These are phyloP conservation scores for Sphaeridia pumilis DNA, from an alignment of 2,888 invertebrate genomes.

Conservation along the genomic window DNA sequence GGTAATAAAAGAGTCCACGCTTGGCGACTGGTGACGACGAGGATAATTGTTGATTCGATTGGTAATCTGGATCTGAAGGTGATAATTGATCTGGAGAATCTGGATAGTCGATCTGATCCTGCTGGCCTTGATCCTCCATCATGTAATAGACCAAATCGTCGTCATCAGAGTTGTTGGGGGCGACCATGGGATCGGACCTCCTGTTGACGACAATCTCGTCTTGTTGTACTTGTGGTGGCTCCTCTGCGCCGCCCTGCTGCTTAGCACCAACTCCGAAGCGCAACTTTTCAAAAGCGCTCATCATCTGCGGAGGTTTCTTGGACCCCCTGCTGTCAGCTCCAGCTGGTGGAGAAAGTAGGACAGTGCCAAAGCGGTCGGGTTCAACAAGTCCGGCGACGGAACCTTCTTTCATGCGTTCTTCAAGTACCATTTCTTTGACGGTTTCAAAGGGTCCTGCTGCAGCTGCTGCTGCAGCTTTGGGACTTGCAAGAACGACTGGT, in stretches of 20 bases:
- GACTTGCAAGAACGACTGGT: too few relatives aligned
- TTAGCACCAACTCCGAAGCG: too few relatives aligned
- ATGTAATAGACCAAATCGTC: not conserved
- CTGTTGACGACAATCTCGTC: not conserved
- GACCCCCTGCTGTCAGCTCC: constrained; percentile 34
- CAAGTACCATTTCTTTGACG: not conserved
- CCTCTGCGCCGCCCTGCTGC: constrained; percentile 1
- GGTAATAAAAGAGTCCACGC: constrained; percentile 14
- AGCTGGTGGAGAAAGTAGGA: constrained; percentile 32
- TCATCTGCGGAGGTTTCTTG: constrained; percentile 33
- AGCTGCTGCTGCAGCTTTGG: too few relatives aligned
- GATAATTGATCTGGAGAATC: too few relatives aligned
- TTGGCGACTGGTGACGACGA: too few relatives aligned
- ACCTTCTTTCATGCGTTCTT: constrained; percentile 1
- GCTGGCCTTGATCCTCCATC: not conserved
- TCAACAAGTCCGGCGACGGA: too few relatives aligned
- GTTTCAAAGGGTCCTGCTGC: too few relatives aligned
- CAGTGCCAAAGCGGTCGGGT: constrained; percentile 20
- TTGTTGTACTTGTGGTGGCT: too few relatives aligned
- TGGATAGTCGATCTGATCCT: too few relatives aligned
- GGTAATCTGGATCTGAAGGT: too few relatives aligned
- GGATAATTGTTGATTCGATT: too few relatives aligned
- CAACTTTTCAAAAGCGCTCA: constrained; percentile 36
- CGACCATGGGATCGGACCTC: not conserved
- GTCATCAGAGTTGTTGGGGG: not conserved